A percentile compares a stretch with the other conserved stretches of the same genome.
phyloP scores from a whole-genome alignment of 2,113 vertebrate species.

The Myanophis thanlyinensis region DNA sequence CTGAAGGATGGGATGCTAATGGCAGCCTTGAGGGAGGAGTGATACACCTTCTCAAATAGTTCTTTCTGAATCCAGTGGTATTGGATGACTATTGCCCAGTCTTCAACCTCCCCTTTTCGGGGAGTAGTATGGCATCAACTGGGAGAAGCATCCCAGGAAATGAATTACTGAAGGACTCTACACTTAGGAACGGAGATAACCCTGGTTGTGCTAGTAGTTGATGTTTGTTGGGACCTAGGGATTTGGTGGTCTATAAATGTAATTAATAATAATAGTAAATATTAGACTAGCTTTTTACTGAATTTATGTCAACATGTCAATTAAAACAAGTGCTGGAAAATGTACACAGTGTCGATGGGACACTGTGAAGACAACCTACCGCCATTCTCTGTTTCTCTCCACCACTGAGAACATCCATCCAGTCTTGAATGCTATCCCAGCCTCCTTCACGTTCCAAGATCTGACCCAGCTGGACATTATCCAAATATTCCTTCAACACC shows the following conservation, averaged over 20 bases:
- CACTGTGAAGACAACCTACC: conserved; percentile 69
- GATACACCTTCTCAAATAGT: neutral
- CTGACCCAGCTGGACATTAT: conserved; percentile 93
- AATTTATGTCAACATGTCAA: neutral
- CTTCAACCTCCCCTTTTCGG: neutral
- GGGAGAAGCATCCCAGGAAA: neutral
- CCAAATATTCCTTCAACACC: conserved; percentile 97
- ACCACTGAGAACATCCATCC: conserved; percentile 99
- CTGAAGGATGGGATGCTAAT: neutral
- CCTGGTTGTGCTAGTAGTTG: neutral
- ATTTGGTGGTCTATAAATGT: neutral
- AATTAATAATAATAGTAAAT: neutral
- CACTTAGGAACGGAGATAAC: neutral
- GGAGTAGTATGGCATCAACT: neutral
- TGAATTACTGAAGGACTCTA: neutral
- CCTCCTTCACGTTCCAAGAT: conserved; percentile 92
- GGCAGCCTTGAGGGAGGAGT: neutral
- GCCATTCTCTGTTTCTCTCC: conserved; percentile 99
- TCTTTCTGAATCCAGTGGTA: neutral
- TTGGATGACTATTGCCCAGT: neutral
- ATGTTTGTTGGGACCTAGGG: neutral
- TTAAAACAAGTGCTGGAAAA: neutral
- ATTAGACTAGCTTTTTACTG: neutral
- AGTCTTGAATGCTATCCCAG: conserved; percentile 94
- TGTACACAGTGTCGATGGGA: neutral